These are phyloP conservation scores for Orcinus orca DNA, from an alignment of 2,113 vertebrate species.

Conservation along the genomic window DNA sequence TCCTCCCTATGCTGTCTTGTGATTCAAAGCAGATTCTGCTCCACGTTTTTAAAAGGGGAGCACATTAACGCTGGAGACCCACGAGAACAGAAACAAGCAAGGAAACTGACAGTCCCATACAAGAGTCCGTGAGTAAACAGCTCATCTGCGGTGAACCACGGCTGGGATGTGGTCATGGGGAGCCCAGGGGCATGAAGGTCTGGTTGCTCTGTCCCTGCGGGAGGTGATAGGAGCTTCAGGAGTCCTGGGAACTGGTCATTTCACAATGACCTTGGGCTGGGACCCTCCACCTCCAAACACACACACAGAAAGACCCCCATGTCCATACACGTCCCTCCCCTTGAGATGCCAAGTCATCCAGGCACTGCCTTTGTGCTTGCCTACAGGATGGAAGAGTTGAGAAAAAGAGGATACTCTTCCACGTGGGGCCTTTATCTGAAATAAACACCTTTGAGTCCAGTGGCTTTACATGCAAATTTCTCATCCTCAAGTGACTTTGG, in stretches of 20 bases:
- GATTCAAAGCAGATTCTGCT: slow-evolving; percentile 85
- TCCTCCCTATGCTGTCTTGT: slow-evolving; percentile 90
- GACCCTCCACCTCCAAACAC: not conserved
- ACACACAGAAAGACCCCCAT: not conserved
- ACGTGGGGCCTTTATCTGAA: not conserved
- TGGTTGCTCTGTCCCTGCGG: slow-evolving; percentile 60
- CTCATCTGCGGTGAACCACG: not conserved
- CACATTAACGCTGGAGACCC: slow-evolving; percentile 65
- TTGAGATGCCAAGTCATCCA: not conserved
- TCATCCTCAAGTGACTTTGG: not conserved
- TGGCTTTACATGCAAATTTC: not conserved
- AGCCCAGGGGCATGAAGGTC: slow-evolving; percentile 57
- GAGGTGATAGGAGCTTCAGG: slow-evolving; percentile 53
- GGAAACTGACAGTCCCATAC: slow-evolving; percentile 53
- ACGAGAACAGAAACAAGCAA: slow-evolving; percentile 6
- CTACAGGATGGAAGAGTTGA: not conserved
- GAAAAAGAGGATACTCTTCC: not conserved
- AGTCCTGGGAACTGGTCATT: slow-evolving; percentile 13
- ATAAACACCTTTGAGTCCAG: not conserved
- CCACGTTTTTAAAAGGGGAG: slow-evolving; percentile 79
- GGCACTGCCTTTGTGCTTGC: not conserved
- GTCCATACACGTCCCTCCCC: not conserved
- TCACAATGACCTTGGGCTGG: not conserved
- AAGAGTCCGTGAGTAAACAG: not conserved
- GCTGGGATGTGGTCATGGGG: not conserved